phyloP scores from a whole-genome alignment of 1,140 invertebrate species.

The Wasmannia auropunctata region DNA sequence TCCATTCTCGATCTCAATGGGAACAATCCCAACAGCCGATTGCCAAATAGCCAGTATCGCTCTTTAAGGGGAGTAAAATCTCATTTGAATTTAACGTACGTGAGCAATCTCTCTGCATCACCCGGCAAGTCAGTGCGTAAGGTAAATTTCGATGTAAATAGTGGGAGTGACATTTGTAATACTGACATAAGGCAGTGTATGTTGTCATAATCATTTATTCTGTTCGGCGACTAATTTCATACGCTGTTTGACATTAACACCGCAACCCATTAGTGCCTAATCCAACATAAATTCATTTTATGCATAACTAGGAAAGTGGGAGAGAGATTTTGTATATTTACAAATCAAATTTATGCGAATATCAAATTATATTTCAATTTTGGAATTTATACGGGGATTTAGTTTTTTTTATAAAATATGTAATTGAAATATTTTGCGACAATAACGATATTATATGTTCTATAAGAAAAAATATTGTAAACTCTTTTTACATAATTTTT shows the following conservation, averaged over 20 bases:
- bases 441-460: conserved; percentile 25
- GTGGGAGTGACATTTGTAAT: conserved; percentile 74
- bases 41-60: conserved; percentile 92
- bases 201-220: conserved; percentile 72
- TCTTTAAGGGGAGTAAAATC: conserved; percentile 89
- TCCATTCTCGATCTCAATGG: conserved; percentile 93
- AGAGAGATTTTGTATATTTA: conserved; percentile 68
- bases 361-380: conserved; percentile 36
- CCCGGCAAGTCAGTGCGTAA: conserved; percentile 80
- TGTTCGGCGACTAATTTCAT: conserved; percentile 43
- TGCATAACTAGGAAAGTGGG: conserved; percentile 53
- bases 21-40: conserved; percentile 92
- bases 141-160: conserved; percentile 81
- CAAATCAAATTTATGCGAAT: conserved; percentile 40
- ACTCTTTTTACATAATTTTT: conserved; percentile 46
- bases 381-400: conserved; percentile 39
- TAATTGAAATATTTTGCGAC: conserved; percentile 31
- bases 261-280: conserved; percentile 69
- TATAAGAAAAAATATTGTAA: conserved; percentile 48
- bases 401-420: conserved; percentile 46
- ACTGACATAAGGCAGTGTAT: conserved; percentile 81
- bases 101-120: conserved; percentile 79
- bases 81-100: conserved; percentile 82
- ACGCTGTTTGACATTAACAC: conserved; percentile 60
- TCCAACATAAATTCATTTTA: conserved; percentile 53